Conservation (phyloP, 2,797 vertebrate species). For the Rhinatrema bivittatum region DNA sequence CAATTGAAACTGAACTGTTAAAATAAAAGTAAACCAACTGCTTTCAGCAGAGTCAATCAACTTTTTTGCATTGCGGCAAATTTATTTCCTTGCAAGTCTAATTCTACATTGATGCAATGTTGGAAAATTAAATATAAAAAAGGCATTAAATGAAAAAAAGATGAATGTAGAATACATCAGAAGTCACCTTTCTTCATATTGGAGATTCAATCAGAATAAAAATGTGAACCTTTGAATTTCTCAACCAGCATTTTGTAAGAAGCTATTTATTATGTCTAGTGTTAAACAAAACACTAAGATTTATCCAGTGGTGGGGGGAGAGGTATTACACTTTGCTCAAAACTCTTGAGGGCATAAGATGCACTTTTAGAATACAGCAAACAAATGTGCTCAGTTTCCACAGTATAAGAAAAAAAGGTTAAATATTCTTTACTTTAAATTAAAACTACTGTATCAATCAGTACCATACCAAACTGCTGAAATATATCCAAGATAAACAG, state of each 20-base stretch:
- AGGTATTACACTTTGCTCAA: background rate
- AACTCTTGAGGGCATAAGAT: fast-evolving
- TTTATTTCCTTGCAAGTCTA: too few species aligned
- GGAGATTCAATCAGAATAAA: too few species aligned
- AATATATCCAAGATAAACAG: background rate
- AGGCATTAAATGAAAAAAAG: too few species aligned
- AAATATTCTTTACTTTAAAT: fast-evolving
- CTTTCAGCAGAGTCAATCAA: background rate
- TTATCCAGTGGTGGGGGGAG: background rate
- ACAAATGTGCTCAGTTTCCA: fast-evolving
- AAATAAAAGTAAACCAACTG: background rate
- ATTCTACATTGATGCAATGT: too few species aligned
- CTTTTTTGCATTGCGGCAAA: background rate
- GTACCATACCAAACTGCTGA: fast-evolving
- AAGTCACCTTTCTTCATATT: too few species aligned
- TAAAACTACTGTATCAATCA: background rate
- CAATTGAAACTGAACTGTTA: background rate
- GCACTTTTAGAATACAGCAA: fast-evolving
- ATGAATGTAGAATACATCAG: too few species aligned
- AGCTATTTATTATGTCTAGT: background rate
- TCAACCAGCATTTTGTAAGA: fast-evolving
- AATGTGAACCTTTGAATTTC: too few species aligned
- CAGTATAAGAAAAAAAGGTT: fast-evolving
- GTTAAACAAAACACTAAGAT: fast-evolving
- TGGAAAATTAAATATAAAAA: too few species aligned